Percentiles rank a stretch among this genome's conserved stretches.
phyloP scores from a whole-genome alignment of 2,888 invertebrate genomes.

The Sarcophaga caerulescens region DNA sequence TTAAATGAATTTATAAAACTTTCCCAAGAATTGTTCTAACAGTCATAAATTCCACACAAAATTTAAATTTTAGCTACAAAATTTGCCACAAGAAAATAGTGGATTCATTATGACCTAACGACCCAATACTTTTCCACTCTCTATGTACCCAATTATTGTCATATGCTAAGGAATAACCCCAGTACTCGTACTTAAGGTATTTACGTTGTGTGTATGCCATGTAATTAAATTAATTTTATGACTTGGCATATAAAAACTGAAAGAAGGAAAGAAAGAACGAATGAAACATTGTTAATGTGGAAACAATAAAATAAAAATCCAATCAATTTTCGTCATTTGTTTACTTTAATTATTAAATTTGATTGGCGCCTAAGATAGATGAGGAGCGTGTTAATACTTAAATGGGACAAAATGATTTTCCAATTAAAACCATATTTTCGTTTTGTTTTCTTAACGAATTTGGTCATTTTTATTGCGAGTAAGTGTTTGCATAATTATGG shows the following conservation, averaged over 20 bases:
- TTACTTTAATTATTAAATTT: slow-evolving; percentile 51
- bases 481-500: not conserved
- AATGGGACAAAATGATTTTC: slow-evolving; percentile 12
- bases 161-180: too few species aligned
- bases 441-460: not conserved
- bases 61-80: too few species aligned
- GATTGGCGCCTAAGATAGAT: slow-evolving; percentile 43
- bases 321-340: slow-evolving; percentile 58
- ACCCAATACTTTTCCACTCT: too few species aligned
- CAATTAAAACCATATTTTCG: not conserved
- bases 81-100: too few species aligned
- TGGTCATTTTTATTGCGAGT: not conserved
- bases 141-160: too few species aligned
- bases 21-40: too few species aligned
- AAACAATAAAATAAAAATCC: slow-evolving; percentile 57
- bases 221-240: slow-evolving; percentile 62
- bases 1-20: too few species aligned
- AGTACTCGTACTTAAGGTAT: not conserved
- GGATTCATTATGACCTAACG: too few species aligned
- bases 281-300: slow-evolving; percentile 18
- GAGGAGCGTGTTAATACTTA: slow-evolving; percentile 10
- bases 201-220: not conserved
- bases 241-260: slow-evolving; percentile 50
- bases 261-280: slow-evolving; percentile 28
- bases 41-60: too few species aligned